These are phyloP conservation scores for Tympanoctomys barrerae DNA, from an alignment of 2,797 vertebrate species.

Conservation along the genomic window DNA sequence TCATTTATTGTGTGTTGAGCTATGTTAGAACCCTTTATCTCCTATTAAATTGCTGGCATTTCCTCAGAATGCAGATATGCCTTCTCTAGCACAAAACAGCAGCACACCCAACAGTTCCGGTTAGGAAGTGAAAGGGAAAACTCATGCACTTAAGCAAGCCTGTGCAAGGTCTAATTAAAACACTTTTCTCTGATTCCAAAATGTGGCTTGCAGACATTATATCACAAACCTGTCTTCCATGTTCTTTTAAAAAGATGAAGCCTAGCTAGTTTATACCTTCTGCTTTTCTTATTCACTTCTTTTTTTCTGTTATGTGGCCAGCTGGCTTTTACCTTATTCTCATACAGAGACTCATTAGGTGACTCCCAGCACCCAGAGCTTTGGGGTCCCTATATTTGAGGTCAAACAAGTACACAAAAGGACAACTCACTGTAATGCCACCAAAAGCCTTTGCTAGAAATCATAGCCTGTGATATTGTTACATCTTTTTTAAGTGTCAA, in stretches of 20 bases:
- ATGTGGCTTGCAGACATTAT: background rate
- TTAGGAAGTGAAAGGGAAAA: conserved; percentile 69
- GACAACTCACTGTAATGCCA: background rate
- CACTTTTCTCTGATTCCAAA: background rate
- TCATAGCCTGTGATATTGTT: background rate
- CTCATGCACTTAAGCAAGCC: background rate
- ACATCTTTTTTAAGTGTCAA: conserved; percentile 42
- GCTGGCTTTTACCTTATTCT: background rate
- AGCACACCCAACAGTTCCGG: conserved; percentile 79
- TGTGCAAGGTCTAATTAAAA: background rate
- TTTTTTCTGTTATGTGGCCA: background rate
- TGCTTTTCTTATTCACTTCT: background rate
- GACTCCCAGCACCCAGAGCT: background rate
- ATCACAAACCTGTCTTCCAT: background rate
- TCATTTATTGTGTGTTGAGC: conserved; percentile 60
- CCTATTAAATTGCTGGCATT: conserved; percentile 56
- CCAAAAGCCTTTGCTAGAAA: background rate
- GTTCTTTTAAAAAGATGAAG: conserved; percentile 22
- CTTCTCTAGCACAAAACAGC: conserved; percentile 75
- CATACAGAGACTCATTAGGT: background rate
- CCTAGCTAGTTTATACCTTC: background rate
- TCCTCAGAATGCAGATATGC: conserved; percentile 29
- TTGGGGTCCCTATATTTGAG: fast-evolving
- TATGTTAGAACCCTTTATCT: conserved; percentile 63
- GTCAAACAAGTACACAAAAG: background rate